phyloP scores from a whole-genome alignment of 2,113 vertebrate species.

The Malurus melanocephalus region DNA sequence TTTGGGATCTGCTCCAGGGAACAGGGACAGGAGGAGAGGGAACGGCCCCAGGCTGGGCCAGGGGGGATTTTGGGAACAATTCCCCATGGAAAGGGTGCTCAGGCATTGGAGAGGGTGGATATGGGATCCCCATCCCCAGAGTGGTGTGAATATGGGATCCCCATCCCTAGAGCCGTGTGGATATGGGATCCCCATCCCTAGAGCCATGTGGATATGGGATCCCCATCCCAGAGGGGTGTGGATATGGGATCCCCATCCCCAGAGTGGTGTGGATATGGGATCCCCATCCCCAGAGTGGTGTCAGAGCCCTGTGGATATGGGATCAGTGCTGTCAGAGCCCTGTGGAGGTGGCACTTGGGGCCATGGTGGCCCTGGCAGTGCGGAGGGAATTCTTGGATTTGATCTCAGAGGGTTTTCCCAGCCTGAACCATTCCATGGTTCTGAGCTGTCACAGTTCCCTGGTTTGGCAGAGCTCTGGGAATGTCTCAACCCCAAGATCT shows the following conservation, averaged over 20 bases:
- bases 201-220: too few species aligned
- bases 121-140: too few species aligned
- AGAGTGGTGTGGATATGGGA: too few species aligned
- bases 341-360: not conserved
- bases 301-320: not conserved
- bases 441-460: fast-evolving
- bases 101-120: not conserved
- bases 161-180: too few species aligned
- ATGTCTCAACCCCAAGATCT: not conserved
- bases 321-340: too few species aligned
- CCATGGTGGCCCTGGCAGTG: not conserved
- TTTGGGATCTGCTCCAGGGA: not conserved
- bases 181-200: too few species aligned
- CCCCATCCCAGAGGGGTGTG: too few species aligned
- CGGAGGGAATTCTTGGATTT: fast-evolving
- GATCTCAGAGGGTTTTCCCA: not conserved
- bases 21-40: not conserved
- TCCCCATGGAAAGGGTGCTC: not conserved
- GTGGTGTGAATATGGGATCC: too few species aligned
- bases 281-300: too few species aligned
- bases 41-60: not conserved
- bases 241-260: too few species aligned
- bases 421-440: fast-evolving
- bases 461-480: not conserved
- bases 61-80: not conserved